Evolutionary conservation across 2,797 vertebrate genomes (phyloP), one percentile per base, ranked within the genome.

Genomic region (Poeciliopsis presidionis): DNA sequence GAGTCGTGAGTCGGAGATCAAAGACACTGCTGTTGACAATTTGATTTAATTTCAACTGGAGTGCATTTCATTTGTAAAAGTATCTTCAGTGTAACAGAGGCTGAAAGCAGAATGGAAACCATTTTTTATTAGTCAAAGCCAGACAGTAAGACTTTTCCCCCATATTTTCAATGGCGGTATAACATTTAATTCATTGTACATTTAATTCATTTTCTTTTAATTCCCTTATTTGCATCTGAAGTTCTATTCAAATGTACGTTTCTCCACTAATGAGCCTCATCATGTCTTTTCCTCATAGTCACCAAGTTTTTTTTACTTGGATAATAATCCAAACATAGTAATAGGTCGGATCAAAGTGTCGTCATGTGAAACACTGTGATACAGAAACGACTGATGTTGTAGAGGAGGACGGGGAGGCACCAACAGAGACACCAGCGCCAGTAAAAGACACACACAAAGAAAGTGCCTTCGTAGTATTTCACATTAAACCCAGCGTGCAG

Each of bases 401-500:
- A 43, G 61, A 30, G 25, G 30, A 18, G 25, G 30, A 18, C 43
- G 39, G 16, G 18, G 77, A 57, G 78, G 83, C 81, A 85, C 73
- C 79, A 82, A 79, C 82, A 83, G 63, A 46, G 67, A 84, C 39
- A 79, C 9, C 63, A 84, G 49, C 83, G 76, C 43, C 71, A 75
- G 61, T 67, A 65, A 86, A 75, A 84, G 79, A 79, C 74, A 33
- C 22, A 33, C 55, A 76, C 22, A 73, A 73, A 57, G 18, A 81
- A 43, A 36, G 33, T 65, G 25, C 57, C 63, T 79, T 28, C 69
- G 70, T 61, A 81, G 75, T 72, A 84, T 81, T 86, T 88, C 75
- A 87, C 80, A 87, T 79, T 87, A 83, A 89, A 86, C 75, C 59
- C 0, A 67, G 88, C 71, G 5, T 77, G 74, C 79, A 75, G 67